Percentiles rank a stretch among this genome's conserved stretches.
Evolutionary conservation across 2,888 invertebrate species (phyloP).

Genomic region (Agrochola macilenta): DNA sequence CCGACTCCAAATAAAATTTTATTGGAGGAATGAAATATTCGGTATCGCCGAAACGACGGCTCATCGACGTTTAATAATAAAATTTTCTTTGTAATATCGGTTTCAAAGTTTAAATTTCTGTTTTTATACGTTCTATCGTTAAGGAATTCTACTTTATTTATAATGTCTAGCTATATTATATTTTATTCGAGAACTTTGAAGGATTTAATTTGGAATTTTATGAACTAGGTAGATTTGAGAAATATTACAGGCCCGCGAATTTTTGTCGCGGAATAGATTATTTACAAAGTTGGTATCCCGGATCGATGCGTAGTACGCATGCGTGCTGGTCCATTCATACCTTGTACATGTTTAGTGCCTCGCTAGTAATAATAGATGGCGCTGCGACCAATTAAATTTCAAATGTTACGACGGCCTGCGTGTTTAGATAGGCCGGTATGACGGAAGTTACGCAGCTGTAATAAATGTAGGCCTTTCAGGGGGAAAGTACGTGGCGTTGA

Average conservation of each 20-base stretch:
- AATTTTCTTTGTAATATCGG: slow-evolving; percentile 49
- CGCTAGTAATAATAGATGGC: slow-evolving; percentile 79
- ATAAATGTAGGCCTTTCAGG: slow-evolving; percentile 62
- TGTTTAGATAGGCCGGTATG: slow-evolving; percentile 64
- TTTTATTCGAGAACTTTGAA: slow-evolving; percentile 41
- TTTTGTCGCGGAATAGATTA: slow-evolving; percentile 83
- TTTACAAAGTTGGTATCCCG: slow-evolving; percentile 80
- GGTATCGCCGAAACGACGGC: slow-evolving; percentile 59
- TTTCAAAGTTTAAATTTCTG: slow-evolving; percentile 52
- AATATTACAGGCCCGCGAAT: slow-evolving; percentile 70
- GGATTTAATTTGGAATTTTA: slow-evolving; percentile 39
- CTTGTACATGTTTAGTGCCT: slow-evolving; percentile 67
- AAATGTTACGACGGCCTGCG: slow-evolving; percentile 64
- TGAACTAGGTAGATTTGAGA: slow-evolving; percentile 47
- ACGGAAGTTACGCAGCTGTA: slow-evolving; percentile 59
- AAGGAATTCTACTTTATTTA: slow-evolving; percentile 39
- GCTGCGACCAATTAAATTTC: slow-evolving; percentile 72
- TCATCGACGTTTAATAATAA: slow-evolving; percentile 62
- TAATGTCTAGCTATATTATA: slow-evolving; percentile 10
- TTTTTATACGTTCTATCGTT: slow-evolving; percentile 33
- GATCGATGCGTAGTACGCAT: slow-evolving; percentile 87
- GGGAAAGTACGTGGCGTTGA: slow-evolving; percentile 45
- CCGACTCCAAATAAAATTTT: slow-evolving; percentile 80
- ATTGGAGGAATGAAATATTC: slow-evolving; percentile 71
- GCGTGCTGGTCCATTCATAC: slow-evolving; percentile 85